Percentiles rank a stretch among this genome's conserved stretches.
phyloP scores from a whole-genome alignment of 2,888 invertebrate species.

The Megaustenia siamemsis region DNA sequence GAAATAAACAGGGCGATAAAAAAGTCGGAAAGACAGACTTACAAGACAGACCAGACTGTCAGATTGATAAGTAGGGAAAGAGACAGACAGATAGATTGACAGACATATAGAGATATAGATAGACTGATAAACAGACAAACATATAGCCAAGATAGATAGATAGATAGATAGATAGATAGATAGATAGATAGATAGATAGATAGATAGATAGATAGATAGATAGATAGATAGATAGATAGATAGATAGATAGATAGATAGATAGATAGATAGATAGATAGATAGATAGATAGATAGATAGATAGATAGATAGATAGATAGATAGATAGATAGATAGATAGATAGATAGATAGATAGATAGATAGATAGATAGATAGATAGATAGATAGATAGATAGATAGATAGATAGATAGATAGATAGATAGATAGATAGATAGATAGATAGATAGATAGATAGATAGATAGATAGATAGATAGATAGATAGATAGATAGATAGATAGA shows the following conservation, averaged over 20 bases:
- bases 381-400: conserved; percentile 9
- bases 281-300: conserved; percentile 9
- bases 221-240: not conserved
- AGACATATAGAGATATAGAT: too few relatives aligned
- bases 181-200: too few relatives aligned
- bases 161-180: too few relatives aligned
- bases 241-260: conserved; percentile 9
- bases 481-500: not conserved
- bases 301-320: conserved; percentile 9
- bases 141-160: too few relatives aligned
- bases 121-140: too few relatives aligned
- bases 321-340: conserved; percentile 9
- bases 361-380: conserved; percentile 9
- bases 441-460: conserved; percentile 9
- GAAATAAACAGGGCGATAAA: too few relatives aligned
- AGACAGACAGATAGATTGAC: too few relatives aligned
- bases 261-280: conserved; percentile 9
- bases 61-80: too few relatives aligned
- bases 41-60: too few relatives aligned
- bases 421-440: conserved; percentile 9
- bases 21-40: too few relatives aligned
- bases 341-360: conserved; percentile 9
- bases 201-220: not conserved
- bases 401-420: conserved; percentile 9
- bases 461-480: conserved; percentile 8